Evolutionary conservation across 2,113 vertebrate species (phyloP).

Genomic region (Rattus rattus): DNA sequence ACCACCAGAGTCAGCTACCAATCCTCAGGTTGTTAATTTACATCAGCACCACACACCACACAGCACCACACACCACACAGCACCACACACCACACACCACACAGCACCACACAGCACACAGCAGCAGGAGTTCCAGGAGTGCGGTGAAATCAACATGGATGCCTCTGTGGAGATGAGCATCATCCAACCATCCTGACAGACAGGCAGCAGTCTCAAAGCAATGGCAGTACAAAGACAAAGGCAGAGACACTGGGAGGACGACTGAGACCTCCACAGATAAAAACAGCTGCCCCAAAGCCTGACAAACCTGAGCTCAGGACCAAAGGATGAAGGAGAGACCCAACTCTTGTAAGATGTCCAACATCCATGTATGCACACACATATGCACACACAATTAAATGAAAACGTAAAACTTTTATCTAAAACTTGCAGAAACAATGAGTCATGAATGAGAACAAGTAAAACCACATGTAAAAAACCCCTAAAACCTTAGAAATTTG

Average conservation of each 20-base stretch:
- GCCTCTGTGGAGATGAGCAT: not conserved
- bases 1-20: not conserved
- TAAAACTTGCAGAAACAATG: constrained; percentile 23
- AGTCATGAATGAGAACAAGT: not conserved
- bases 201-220: too few species aligned
- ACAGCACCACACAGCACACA: not conserved
- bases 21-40: not conserved
- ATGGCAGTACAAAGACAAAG: not conserved
- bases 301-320: not conserved
- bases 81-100: not conserved
- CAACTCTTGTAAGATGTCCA: too few species aligned
- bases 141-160: not conserved
- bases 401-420: not conserved
- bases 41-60: not conserved
- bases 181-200: not conserved
- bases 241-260: not conserved
- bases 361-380: not conserved
- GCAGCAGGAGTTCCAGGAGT: not conserved
- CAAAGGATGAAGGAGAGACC: not conserved
- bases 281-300: not conserved
- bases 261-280: not conserved
- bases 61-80: too few species aligned
- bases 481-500: constrained; percentile 2
- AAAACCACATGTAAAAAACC: not conserved
- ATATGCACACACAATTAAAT: not conserved